Base-by-base conservation (phyloP, 2,113 vertebrate species). In the Gorsachius goisagi region DNA sequence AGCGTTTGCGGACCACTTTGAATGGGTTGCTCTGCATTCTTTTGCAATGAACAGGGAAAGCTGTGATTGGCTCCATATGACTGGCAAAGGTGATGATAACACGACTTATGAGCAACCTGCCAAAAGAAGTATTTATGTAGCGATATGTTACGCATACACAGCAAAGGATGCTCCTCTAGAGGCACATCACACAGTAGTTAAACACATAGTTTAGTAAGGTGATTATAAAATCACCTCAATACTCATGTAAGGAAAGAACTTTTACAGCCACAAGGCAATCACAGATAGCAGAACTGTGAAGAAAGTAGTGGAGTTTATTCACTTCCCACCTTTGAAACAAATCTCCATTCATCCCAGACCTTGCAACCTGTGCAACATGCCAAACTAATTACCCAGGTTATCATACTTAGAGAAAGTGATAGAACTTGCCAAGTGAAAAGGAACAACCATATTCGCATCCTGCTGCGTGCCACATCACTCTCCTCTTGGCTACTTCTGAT, bases 41-140 rank as follows among this genome's bases (percentile, higher is more conserved):
- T 94, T 67, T 55, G 78, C 89, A 95, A 86, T 63, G 69, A 88
- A 85, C 69, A 85, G 67, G 50, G 91, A 95, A 93, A 95, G 85
- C 90, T 66, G 37, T 87, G 85, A 96, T 94, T 91, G 77, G 91
- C 94, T 97, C 91, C 94, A 95, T 93, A 95, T 82, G 95, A 96
- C 62, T 32, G 30, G 64, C 94, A 94, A 95, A 94, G 90, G 96
- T 89, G 97, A 95, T 41, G 86, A 98, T 79, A 96, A 82, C n/a
- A 67, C 96, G 96, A 97, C 95, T 97, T 97, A 97, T 5, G 76
- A 93, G 50, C 71, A 82, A 75, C 27, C 81, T 71, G 83, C 87
- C 72, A 47, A 50, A 30, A 53, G 69, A 68, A 79, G 66, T 39
- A 91, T 85, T 96, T 90, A 95, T 89, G 93, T 95, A 87, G 76